Evolutionary conservation across 2,797 vertebrate genomes (phyloP).

Genomic region (Oreonectes daqikongensis): DNA sequence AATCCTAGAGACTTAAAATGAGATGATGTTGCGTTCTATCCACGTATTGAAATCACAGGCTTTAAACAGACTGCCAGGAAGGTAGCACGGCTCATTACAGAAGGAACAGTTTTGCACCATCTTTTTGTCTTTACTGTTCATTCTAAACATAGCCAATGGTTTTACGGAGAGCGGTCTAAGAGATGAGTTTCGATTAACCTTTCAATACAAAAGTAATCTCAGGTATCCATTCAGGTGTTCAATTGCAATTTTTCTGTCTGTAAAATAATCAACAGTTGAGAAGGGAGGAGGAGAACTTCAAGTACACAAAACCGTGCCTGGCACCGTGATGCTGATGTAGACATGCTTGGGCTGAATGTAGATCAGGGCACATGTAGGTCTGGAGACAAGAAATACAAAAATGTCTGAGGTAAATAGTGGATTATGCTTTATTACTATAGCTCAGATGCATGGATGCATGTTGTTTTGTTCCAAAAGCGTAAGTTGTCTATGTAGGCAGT

Average conservation of each 20-base stretch:
- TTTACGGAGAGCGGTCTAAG: constrained; percentile 34
- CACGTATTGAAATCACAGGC: constrained; percentile 23
- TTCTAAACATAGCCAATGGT: constrained; percentile 14
- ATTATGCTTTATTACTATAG: constrained; percentile 56
- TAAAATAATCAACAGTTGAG: constrained; percentile 47
- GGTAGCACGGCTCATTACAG: constrained; percentile 32
- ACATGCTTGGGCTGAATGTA: background rate
- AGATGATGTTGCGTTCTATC: background rate
- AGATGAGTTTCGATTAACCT: constrained; percentile 56
- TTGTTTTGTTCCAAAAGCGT: constrained; percentile 32
- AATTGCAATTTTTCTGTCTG: constrained; percentile 43
- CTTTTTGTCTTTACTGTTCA: constrained; percentile 43
- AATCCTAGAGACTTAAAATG: constrained; percentile 15
- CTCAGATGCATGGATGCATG: constrained; percentile 37
- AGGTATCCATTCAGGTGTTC: constrained; percentile 44
- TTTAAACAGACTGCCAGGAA: constrained; percentile 32
- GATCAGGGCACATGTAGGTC: background rate
- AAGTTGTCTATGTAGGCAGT: background rate
- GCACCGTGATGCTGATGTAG: constrained; percentile 15
- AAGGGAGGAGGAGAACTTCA: background rate
- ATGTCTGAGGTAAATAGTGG: background rate
- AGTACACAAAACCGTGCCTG: constrained; percentile 31
- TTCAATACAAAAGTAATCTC: constrained; percentile 49
- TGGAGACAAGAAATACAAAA: constrained; percentile 1
- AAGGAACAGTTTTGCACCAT: too few species aligned